Evolutionary conservation across 2,888 invertebrate genomes (phyloP).

Genomic region (Eumerus sabulonum): DNA sequence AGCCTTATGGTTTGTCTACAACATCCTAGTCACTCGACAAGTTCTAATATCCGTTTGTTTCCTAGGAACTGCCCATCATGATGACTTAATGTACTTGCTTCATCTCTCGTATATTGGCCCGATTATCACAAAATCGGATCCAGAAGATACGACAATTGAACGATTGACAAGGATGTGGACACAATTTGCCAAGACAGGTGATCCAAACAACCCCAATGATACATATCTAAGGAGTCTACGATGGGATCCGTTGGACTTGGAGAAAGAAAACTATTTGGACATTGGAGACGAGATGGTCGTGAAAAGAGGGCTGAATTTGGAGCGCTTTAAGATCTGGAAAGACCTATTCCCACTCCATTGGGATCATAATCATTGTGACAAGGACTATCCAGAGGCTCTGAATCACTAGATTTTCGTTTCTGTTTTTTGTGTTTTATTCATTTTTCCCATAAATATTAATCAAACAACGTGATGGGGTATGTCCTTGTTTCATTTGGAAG

Average conservation of each 20-base stretch:
- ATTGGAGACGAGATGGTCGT: constrained; percentile 73
- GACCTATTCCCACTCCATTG: constrained; percentile 68
- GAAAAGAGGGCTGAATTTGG: constrained; percentile 67
- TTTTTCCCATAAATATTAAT: too few species aligned
- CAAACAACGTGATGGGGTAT: too few species aligned
- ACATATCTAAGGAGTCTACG: constrained; percentile 70
- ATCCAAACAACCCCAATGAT: constrained; percentile 75
- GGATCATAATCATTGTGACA: constrained; percentile 32
- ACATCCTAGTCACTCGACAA: too few species aligned
- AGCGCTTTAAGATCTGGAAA: constrained; percentile 70
- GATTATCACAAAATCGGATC: constrained; percentile 74
- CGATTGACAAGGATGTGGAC: constrained; percentile 79
- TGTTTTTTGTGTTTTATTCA: too few species aligned
- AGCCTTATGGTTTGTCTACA: constrained; percentile 79
- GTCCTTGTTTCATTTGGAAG: too few species aligned
- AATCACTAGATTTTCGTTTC: neutral
- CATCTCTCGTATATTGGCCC: constrained; percentile 73
- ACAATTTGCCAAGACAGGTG: constrained; percentile 76
- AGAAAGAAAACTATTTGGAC: constrained; percentile 73
- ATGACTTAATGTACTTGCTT: constrained; percentile 79
- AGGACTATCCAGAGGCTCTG: constrained; percentile 35
- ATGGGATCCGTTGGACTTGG: constrained; percentile 72
- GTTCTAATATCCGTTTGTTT: neutral
- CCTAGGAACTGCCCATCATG: constrained; percentile 79
- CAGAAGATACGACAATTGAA: constrained; percentile 78